Conservation (phyloP, 2,797 vertebrate genomes). For the Bucorvus abyssinicus region DNA sequence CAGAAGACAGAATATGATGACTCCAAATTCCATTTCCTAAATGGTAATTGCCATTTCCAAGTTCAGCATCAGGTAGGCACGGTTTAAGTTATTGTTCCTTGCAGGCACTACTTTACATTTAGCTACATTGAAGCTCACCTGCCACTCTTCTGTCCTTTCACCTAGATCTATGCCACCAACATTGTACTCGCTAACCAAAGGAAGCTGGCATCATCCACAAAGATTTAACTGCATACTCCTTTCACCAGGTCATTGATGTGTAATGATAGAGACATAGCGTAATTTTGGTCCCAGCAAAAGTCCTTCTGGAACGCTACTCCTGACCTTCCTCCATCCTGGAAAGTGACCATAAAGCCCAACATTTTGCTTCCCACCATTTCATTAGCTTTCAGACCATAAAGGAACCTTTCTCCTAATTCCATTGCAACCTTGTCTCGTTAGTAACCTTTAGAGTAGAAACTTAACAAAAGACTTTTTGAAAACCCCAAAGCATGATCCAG, state of each 20-base stretch:
- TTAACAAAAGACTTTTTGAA: not conserved
- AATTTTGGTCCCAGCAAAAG: not conserved
- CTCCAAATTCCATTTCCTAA: not conserved
- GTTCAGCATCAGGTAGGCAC: not conserved
- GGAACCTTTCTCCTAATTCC: not conserved
- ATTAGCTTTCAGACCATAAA: not conserved
- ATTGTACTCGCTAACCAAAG: not conserved
- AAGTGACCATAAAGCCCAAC: not conserved
- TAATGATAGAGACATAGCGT: not conserved
- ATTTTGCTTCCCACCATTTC: not conserved
- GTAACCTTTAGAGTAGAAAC: not conserved
- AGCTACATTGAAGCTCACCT: not conserved
- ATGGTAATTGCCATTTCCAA: not conserved
- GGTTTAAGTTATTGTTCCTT: not conserved
- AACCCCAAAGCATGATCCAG: not conserved
- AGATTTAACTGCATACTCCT: not conserved
- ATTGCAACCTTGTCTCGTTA: not conserved
- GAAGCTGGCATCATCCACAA: not conserved
- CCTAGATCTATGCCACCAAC: not conserved
- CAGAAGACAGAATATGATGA: not conserved
- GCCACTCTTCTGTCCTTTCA: not conserved
- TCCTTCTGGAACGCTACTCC: not conserved
- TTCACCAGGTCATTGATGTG: not conserved
- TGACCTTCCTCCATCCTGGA: not conserved
- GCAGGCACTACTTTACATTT: not conserved